Conservation (phyloP, 2,888 invertebrate species). For the Fissipunctia ypsillon region DNA sequence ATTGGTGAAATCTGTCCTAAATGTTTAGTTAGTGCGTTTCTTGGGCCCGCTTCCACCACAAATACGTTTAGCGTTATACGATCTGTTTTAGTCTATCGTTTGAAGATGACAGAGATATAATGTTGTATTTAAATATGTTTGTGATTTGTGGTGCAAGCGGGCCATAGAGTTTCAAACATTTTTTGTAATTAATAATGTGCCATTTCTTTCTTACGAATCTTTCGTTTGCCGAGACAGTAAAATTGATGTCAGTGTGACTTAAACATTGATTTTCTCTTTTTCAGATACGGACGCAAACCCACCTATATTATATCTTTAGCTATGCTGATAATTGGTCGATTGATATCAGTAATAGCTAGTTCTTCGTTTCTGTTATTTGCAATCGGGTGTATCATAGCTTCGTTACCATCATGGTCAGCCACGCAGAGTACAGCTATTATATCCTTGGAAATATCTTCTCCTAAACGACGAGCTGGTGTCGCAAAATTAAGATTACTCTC, state of each 20-base stretch:
- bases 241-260: not conserved
- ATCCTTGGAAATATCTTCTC: slow-evolving; percentile 80
- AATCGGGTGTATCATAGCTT: slow-evolving; percentile 75
- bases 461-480: slow-evolving; percentile 73
- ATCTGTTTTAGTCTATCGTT: not conserved
- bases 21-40: not conserved
- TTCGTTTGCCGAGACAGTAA: not conserved
- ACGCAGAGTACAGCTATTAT: slow-evolving; percentile 76
- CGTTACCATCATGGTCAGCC: slow-evolving; percentile 78
- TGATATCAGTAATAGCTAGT: slow-evolving; percentile 73
- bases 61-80: not conserved
- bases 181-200: not conserved
- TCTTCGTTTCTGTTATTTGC: slow-evolving; percentile 74
- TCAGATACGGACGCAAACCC: slow-evolving; percentile 80
- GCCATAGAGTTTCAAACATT: too few relatives aligned
- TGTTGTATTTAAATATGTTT: not conserved
- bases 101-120: not conserved
- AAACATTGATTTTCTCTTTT: slow-evolving; percentile 57
- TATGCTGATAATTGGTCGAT: slow-evolving; percentile 76
- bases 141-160: not conserved
- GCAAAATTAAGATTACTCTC: slow-evolving; percentile 74
- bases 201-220: not conserved
- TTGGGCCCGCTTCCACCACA: not conserved
- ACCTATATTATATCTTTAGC: slow-evolving; percentile 74
- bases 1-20: too few relatives aligned